Evolutionary conservation across 1,140 invertebrate genomes (phyloP).

Genomic region (Scaptomyza pallida): DNA sequence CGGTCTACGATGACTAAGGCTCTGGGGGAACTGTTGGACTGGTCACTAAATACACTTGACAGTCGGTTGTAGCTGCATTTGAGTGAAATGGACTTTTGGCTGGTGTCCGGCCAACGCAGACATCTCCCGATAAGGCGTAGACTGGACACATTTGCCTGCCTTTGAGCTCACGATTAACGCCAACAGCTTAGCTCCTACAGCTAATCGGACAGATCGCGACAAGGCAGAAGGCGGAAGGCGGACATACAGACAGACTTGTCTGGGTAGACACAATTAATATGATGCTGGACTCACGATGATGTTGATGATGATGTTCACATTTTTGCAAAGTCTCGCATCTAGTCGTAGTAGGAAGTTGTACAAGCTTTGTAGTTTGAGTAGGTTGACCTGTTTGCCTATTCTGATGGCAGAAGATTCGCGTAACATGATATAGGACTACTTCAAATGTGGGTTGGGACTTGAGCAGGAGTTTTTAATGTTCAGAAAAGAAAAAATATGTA

Average conservation of each 20-base stretch:
- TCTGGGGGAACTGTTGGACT: conserved; percentile 2
- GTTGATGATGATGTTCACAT: conserved; percentile 22
- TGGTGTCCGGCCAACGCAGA: conserved; percentile 51
- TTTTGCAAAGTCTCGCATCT: background rate
- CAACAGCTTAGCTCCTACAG: conserved; percentile 27
- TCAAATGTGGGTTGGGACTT: conserved; percentile 9
- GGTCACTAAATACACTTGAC: conserved; percentile 50
- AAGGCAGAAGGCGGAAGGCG: background rate
- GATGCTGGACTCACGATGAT: background rate
- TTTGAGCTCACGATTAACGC: conserved; percentile 34
- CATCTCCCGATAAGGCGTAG: conserved; percentile 29
- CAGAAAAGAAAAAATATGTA: too few relatives aligned
- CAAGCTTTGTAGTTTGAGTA: conserved; percentile 17
- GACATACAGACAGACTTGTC: conserved; percentile 7
- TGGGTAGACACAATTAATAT: conserved; percentile 15
- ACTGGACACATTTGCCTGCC: conserved; percentile 20
- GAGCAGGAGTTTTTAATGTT: background rate
- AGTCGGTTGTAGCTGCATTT: conserved; percentile 29
- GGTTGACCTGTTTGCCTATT: background rate
- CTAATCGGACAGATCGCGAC: conserved; percentile 47
- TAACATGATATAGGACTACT: conserved; percentile 6
- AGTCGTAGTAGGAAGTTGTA: conserved; percentile 25
- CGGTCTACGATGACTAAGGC: conserved; percentile 67
- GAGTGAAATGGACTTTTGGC: conserved; percentile 63
- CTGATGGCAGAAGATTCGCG: background rate